A percentile compares a stretch with the other conserved stretches of the same genome.
Evolutionary conservation across 2,888 invertebrate genomes (phyloP).

Genomic region (Rutpela maculata): DNA sequence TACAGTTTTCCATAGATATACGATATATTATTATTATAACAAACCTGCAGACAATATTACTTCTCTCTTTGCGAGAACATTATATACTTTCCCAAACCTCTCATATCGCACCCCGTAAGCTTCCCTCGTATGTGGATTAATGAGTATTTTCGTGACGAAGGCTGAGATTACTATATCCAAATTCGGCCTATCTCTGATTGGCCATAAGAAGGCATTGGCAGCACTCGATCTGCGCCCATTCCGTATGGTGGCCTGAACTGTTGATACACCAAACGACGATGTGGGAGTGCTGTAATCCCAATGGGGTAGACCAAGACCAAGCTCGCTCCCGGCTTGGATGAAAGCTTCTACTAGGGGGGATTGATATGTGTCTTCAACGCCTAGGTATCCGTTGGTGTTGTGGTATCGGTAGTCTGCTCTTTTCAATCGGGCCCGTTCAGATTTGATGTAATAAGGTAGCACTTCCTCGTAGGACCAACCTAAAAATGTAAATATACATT

Average conservation of each 20-base stretch:
- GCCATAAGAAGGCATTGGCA: slow-evolving; percentile 78
- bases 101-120: slow-evolving; percentile 74
- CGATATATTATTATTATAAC: too few species aligned
- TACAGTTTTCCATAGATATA: too few species aligned
- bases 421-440: slow-evolving; percentile 66
- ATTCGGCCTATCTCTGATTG: slow-evolving; percentile 76
- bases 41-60: slow-evolving; percentile 76
- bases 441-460: slow-evolving; percentile 75
- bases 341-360: slow-evolving; percentile 70
- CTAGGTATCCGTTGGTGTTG: slow-evolving; percentile 78
- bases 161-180: slow-evolving; percentile 77
- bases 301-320: slow-evolving; percentile 73
- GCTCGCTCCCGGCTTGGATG: slow-evolving; percentile 66
- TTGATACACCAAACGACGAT: slow-evolving; percentile 69
- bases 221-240: slow-evolving; percentile 76
- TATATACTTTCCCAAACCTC: slow-evolving; percentile 56
- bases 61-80: slow-evolving; percentile 73
- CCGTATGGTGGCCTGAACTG: slow-evolving; percentile 72
- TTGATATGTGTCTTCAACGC: slow-evolving; percentile 78
- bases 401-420: slow-evolving; percentile 75
- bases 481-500: slow-evolving; percentile 28
- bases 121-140: slow-evolving; percentile 72
- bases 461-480: slow-evolving; percentile 80
- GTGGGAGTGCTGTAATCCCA: slow-evolving; percentile 72
- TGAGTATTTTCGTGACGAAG: slow-evolving; percentile 77